phyloP scores from a whole-genome alignment of 2,888 invertebrate genomes.

The Ophraella communa region DNA sequence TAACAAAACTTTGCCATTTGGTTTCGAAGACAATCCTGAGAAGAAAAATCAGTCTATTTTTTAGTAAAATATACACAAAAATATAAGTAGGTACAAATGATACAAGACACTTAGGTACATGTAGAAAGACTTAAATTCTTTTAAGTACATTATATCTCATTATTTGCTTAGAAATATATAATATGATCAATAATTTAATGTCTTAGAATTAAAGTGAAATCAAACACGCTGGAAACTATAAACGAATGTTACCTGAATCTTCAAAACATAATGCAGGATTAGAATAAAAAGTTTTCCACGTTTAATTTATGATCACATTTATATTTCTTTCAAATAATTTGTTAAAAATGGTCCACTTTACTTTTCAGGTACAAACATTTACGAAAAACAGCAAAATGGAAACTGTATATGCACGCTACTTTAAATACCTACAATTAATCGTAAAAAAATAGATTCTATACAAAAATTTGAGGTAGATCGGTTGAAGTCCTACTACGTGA shows the following conservation, averaged over 20 bases:
- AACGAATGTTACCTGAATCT: too few species aligned
- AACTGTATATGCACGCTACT: constrained; percentile 49
- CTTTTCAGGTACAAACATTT: constrained; percentile 50
- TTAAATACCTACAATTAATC: constrained; percentile 44
- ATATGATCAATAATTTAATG: not conserved
- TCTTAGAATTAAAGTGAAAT: too few species aligned
- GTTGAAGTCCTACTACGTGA: constrained; percentile 31
- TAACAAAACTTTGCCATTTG: constrained; percentile 42
- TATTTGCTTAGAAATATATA: not conserved
- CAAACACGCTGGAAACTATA: too few species aligned
- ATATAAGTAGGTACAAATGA: not conserved
- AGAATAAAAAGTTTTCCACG: too few species aligned
- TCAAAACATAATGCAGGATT: too few species aligned
- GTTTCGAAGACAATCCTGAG: constrained; percentile 50
- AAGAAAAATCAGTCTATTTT: constrained; percentile 53
- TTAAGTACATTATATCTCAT: not conserved
- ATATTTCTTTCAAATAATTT: not conserved
- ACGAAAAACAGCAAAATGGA: constrained; percentile 41
- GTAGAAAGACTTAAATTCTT: too few species aligned
- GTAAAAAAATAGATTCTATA: constrained; percentile 46
- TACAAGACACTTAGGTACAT: too few species aligned
- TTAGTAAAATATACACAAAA: not conserved
- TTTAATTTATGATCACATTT: constrained; percentile 1
- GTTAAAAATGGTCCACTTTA: constrained; percentile 34
- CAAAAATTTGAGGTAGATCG: constrained; percentile 49